Percentiles rank a stretch among this genome's conserved stretches.
phyloP scores from a whole-genome alignment of 2,888 invertebrate genomes.

The Apotomis betuletana region DNA sequence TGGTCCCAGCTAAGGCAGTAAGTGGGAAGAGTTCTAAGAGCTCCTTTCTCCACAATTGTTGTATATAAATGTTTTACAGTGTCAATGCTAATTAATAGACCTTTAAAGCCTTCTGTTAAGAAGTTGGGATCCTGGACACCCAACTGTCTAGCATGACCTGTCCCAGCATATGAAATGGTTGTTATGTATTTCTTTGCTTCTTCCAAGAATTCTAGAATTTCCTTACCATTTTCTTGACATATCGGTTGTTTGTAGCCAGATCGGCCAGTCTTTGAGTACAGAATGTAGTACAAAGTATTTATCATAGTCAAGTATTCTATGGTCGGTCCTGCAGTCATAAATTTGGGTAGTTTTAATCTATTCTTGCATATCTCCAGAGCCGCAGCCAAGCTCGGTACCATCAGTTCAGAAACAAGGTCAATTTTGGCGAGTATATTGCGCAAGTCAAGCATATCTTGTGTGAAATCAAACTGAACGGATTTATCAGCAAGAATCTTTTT shows the following conservation, averaged over 20 bases:
- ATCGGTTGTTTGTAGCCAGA: constrained; percentile 15
- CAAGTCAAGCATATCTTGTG: constrained; percentile 17
- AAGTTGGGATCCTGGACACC: constrained; percentile 8
- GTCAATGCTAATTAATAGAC: constrained; percentile 22
- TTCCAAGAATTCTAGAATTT: constrained; percentile 24
- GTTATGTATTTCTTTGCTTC: constrained; percentile 24
- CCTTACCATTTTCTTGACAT: constrained; percentile 19
- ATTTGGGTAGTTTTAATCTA: constrained; percentile 12
- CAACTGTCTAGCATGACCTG: constrained; percentile 9
- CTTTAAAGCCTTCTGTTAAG: constrained; percentile 20
- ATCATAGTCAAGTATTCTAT: constrained; percentile 26
- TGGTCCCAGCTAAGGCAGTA: constrained; percentile 20
- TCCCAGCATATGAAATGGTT: constrained; percentile 8
- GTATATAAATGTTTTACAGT: constrained; percentile 24
- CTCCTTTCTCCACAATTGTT: constrained; percentile 13
- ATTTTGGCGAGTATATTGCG: constrained; percentile 22
- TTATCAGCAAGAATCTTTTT: constrained; percentile 7
- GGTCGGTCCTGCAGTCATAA: constrained; percentile 7
- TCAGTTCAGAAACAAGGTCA: constrained; percentile 24
- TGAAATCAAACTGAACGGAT: constrained; percentile 23
- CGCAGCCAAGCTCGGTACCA: constrained; percentile 13
- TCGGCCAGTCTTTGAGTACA: constrained; percentile 16
- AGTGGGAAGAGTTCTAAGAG: neutral
- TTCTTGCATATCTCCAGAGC: constrained; percentile 24
- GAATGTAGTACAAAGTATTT: constrained; percentile 19